A percentile compares a stretch with the other conserved stretches of the same genome.
Conservation (phyloP, 2,113 vertebrate species). For the Egretta garzetta region DNA sequence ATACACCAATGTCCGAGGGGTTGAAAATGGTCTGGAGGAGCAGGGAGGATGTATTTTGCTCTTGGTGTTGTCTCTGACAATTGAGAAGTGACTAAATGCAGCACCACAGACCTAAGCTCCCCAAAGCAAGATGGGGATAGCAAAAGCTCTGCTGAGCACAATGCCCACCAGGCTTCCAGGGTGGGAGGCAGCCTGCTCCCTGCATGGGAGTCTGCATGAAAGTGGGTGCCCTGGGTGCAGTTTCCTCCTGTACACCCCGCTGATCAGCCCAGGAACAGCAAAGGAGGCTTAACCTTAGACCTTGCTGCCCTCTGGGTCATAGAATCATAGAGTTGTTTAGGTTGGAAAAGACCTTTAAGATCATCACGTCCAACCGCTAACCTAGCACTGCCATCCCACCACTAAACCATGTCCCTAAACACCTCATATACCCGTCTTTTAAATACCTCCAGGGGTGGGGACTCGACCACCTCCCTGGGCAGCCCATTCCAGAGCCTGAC, state of each 20-base stretch:
- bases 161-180: accelerated
- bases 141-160: accelerated
- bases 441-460: too few relatives aligned
- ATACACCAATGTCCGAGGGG: neutral
- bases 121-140: neutral
- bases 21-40: neutral
- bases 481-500: too few relatives aligned
- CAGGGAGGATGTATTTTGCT: neutral
- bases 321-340: too few relatives aligned
- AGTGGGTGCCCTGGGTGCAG: too few relatives aligned
- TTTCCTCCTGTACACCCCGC: neutral
- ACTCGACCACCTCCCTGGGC: too few relatives aligned
- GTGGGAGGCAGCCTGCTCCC: accelerated
- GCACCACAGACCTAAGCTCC: accelerated
- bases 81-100: neutral
- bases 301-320: too few relatives aligned
- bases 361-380: too few relatives aligned
- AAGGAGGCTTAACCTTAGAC: neutral
- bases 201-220: accelerated
- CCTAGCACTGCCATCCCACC: too few relatives aligned
- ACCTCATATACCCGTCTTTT: too few relatives aligned
- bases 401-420: too few relatives aligned
- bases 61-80: neutral
- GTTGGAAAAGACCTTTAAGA: too few relatives aligned
- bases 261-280: neutral